Percentiles rank a stretch among this genome's conserved stretches.
phyloP scores from a whole-genome alignment of 2,888 invertebrate species.

The Melitaea athalia region DNA sequence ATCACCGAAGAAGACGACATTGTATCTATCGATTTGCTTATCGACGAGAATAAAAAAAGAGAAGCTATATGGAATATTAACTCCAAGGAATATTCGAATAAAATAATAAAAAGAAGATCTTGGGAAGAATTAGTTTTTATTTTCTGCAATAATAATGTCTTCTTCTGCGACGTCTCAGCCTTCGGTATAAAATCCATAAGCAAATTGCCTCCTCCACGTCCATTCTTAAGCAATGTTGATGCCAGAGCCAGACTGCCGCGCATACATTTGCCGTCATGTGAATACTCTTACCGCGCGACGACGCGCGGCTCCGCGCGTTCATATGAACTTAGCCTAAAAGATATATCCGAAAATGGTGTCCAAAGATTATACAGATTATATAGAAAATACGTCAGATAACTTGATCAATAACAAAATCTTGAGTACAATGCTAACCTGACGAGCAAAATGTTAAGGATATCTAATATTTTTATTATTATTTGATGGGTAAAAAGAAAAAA shows the following conservation, averaged over 20 bases:
- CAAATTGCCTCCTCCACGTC: constrained; percentile 2
- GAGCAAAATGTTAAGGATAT: too few relatives aligned
- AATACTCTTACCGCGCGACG: too few relatives aligned
- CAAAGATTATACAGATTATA: too few relatives aligned
- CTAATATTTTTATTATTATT: too few relatives aligned
- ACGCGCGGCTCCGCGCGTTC: too few relatives aligned
- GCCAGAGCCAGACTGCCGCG: not conserved
- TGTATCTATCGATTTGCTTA: not conserved
- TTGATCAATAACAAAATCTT: too few relatives aligned
- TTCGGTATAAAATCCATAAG: not conserved
- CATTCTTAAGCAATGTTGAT: not conserved
- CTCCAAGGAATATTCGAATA: not conserved
- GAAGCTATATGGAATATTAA: not conserved
- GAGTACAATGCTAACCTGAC: not conserved
- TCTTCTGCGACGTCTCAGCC: not conserved
- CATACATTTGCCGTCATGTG: too few relatives aligned
- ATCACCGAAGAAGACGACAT: not conserved
- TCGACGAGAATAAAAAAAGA: constrained; percentile 1
- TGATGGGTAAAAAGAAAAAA: too few relatives aligned
- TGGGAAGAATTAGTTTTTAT: too few relatives aligned
- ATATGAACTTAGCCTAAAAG: too few relatives aligned
- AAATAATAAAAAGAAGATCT: not conserved
- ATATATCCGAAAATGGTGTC: too few relatives aligned
- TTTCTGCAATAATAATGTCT: not conserved
- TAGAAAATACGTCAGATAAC: too few relatives aligned